Conservation (phyloP, 1,140 invertebrate species). For the Euwallacea fornicatus region DNA sequence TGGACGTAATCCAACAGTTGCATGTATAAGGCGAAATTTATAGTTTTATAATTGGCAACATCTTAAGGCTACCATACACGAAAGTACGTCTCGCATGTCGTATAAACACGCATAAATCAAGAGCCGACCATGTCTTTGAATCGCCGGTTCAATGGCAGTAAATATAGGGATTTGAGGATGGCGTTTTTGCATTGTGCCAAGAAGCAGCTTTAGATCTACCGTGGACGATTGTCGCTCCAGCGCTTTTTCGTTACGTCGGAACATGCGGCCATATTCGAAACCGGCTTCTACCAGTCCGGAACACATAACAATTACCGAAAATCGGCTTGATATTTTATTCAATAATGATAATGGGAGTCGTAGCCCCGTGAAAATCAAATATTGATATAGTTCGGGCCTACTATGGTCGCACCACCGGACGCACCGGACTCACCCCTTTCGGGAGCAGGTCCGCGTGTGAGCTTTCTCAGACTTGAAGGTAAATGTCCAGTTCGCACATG, state of each 20-base stretch:
- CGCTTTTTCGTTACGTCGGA: no score
- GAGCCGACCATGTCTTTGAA: not conserved
- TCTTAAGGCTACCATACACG: slow-evolving; percentile 6
- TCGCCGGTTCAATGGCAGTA: slow-evolving; percentile 3
- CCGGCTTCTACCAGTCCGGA: no score
- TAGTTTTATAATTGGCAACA: slow-evolving; percentile 25
- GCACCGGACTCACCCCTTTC: no score
- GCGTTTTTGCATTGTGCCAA: not conserved
- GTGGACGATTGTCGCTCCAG: no score
- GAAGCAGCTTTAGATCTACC: no score
- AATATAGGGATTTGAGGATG: not conserved
- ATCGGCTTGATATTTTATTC: slow-evolving; percentile 20
- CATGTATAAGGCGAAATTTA: slow-evolving; percentile 10
- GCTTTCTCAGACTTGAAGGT: no score
- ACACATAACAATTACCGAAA: no score
- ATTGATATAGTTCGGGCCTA: slow-evolving; percentile 15
- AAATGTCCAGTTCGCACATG: no score
- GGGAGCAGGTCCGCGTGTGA: no score
- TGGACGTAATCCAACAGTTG: slow-evolving; percentile 11
- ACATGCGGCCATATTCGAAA: no score
- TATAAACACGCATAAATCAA: slow-evolving; percentile 11
- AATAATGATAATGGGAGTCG: slow-evolving; percentile 27
- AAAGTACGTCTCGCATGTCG: slow-evolving; percentile 1
- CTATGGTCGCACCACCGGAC: not conserved
- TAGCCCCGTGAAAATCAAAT: slow-evolving; percentile 15